Evolutionary conservation across 2,797 vertebrate genomes (phyloP).

Genomic region (Lindbergichthys nudifrons): DNA sequence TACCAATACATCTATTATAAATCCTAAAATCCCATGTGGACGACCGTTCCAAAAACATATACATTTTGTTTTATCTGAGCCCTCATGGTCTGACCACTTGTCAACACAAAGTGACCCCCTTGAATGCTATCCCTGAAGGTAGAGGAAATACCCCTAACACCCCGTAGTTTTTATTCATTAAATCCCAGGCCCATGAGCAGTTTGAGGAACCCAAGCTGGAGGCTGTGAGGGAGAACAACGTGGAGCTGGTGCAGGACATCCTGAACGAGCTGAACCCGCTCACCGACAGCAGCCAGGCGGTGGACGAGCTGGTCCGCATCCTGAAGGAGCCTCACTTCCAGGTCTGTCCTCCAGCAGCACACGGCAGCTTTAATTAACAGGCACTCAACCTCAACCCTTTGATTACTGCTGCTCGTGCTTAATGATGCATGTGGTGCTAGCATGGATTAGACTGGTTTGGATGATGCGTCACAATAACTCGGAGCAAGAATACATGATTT

Average conservation of each 20-base stretch:
- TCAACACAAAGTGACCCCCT: no score
- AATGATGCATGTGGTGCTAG: slow-evolving; percentile 25
- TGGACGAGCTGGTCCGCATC: slow-evolving; percentile 89
- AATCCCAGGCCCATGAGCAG: slow-evolving; percentile 89
- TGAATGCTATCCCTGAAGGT: neutral
- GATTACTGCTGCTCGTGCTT: slow-evolving; percentile 33
- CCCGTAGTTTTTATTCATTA: slow-evolving; percentile 16
- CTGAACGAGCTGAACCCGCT: slow-evolving; percentile 90
- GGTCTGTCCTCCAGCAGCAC: slow-evolving; percentile 72
- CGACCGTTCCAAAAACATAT: no score
- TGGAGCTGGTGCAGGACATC: slow-evolving; percentile 96
- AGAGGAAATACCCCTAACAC: neutral
- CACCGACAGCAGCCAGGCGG: slow-evolving; percentile 80
- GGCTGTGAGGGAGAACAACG: slow-evolving; percentile 94
- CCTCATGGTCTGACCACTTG: no score
- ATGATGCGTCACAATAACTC: neutral
- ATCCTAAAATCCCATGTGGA: no score
- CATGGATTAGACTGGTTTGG: slow-evolving; percentile 45
- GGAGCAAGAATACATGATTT: neutral
- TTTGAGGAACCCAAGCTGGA: slow-evolving; percentile 94
- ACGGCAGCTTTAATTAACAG: slow-evolving; percentile 25
- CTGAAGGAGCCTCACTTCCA: slow-evolving; percentile 96
- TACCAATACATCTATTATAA: no score
- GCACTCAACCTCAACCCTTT: slow-evolving; percentile 19
- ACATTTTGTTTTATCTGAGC: no score